These are phyloP conservation scores for Protomyctophum bolini DNA, from an alignment of 2,113 vertebrate genomes.

Conservation along the genomic window DNA sequence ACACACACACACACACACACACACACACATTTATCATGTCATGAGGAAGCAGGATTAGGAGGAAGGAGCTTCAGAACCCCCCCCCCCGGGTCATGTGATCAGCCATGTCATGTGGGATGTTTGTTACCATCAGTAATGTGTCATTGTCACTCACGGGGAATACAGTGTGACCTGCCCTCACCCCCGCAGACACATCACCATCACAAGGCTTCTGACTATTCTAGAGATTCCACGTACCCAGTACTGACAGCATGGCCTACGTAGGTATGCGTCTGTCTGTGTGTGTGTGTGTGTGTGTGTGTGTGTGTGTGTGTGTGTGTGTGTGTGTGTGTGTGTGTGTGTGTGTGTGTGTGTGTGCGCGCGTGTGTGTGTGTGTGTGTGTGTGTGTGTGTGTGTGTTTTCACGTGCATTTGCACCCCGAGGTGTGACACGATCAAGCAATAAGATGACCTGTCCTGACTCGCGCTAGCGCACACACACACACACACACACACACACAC, in stretches of 20 bases:
- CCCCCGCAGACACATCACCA: neutral
- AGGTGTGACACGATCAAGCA: neutral
- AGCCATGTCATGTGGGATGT: constrained; percentile 27
- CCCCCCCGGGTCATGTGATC: constrained; percentile 13
- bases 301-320: too few relatives aligned
- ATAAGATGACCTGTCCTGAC: neutral
- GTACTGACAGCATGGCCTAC: too few relatives aligned
- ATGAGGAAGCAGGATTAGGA: constrained; percentile 2
- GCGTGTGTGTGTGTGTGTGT: too few relatives aligned
- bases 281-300: too few relatives aligned
- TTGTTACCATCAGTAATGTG: constrained; percentile 10
- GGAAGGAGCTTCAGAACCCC: constrained; percentile 23
- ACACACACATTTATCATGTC: neutral
- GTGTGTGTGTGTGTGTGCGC: too few relatives aligned
- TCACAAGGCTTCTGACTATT: too few relatives aligned
- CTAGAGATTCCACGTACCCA: too few relatives aligned
- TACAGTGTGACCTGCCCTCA: neutral
- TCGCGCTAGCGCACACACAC: neutral
- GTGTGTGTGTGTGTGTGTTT: neutral
- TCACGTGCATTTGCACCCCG: neutral
- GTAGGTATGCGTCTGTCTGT: too few relatives aligned
- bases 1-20: neutral
- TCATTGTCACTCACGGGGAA: constrained; percentile 31
- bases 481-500: neutral
- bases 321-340: too few relatives aligned